Evolutionary conservation across 1,140 invertebrate genomes (phyloP).

Genomic region (Ostrea edulis): DNA sequence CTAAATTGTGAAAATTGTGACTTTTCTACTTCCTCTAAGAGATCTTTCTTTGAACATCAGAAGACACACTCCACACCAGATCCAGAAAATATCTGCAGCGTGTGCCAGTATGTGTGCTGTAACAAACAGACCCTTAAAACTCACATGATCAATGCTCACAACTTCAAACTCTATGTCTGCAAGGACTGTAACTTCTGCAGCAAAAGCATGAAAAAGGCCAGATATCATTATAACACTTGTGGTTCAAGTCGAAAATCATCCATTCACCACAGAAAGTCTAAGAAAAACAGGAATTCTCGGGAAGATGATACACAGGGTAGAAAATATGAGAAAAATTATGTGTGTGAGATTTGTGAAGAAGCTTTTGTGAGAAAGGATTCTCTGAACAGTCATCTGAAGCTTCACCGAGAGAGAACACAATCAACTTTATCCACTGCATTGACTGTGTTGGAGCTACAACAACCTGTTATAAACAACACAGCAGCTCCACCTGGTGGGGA

Average conservation of each 20-base stretch:
- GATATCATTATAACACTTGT: background rate
- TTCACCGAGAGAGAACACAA: conserved; percentile 39
- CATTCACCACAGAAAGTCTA: background rate
- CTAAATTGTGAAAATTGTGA: conserved; percentile 20
- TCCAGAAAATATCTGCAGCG: conserved; percentile 1
- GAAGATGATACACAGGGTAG: background rate
- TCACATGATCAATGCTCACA: conserved; percentile 21
- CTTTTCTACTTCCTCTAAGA: conserved; percentile 18
- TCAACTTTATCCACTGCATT: conserved; percentile 43
- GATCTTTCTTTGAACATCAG: conserved; percentile 17
- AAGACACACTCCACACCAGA: background rate
- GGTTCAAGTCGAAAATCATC: background rate
- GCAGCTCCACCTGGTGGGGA: background rate
- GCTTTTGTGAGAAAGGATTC: conserved; percentile 40
- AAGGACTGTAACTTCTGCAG: conserved; percentile 36
- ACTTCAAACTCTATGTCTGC: background rate
- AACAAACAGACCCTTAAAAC: conserved; percentile 24
- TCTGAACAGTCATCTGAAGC: conserved; percentile 29
- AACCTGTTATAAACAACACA: conserved; percentile 40
- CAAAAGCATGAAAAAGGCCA: conserved; percentile 2
- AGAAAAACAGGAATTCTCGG: background rate
- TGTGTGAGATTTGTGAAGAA: conserved; percentile 14
- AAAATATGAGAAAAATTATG: conserved; percentile 10
- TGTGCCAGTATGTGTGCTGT: conserved; percentile 15
- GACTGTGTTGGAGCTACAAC: conserved; percentile 45